These are phyloP conservation scores for Vireo griseus DNA, from an alignment of 2,797 vertebrate species.

Conservation along the genomic window DNA sequence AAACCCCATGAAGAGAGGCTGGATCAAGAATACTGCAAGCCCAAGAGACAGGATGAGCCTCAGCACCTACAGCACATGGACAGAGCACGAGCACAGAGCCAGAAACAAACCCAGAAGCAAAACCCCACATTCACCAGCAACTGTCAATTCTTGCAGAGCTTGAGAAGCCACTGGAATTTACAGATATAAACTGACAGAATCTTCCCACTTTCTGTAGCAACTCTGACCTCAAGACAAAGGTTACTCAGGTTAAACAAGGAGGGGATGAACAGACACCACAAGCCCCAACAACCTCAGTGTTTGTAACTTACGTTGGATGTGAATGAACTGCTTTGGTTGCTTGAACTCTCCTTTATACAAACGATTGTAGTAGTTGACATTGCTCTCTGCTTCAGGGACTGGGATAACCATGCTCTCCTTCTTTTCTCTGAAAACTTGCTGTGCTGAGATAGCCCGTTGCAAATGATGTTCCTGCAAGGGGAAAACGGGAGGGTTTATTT, in stretches of 20 bases:
- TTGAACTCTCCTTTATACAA: slow-evolving; percentile 91
- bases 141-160: not conserved
- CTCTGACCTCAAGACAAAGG: not conserved
- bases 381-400: slow-evolving; percentile 89
- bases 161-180: not conserved
- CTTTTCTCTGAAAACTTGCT: slow-evolving; percentile 93
- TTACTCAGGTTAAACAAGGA: not conserved
- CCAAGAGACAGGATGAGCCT: not conserved
- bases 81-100: not conserved
- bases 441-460: slow-evolving; percentile 91
- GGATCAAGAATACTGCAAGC: not conserved
- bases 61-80: not conserved
- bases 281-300: not conserved
- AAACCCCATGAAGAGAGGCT: too few relatives aligned
- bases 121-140: not conserved
- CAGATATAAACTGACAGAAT: not conserved
- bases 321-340: slow-evolving; percentile 92
- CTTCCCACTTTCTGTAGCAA: not conserved
- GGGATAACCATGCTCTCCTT: slow-evolving; percentile 95
- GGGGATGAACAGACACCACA: not conserved
- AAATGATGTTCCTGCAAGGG: slow-evolving; percentile 89
- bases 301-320: slow-evolving; percentile 89
- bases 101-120: not conserved
- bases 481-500: not conserved
- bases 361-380: slow-evolving; percentile 90